Conservation (phyloP, 2,888 invertebrate species). For the Hypsopygia costalis region DNA sequence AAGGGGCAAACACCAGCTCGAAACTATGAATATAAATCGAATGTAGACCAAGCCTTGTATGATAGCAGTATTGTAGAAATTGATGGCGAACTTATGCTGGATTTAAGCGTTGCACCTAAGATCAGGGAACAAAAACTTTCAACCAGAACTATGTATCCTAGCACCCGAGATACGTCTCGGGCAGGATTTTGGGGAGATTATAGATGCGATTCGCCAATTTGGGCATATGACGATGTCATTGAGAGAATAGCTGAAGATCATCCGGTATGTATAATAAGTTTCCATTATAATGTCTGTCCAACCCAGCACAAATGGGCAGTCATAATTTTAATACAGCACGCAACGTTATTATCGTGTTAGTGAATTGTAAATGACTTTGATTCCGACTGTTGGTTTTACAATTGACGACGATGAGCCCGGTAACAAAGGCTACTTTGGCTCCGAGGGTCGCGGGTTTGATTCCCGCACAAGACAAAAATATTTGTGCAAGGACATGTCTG, state of each 20-base stretch:
- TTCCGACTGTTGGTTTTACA: too few relatives aligned
- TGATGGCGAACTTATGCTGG: slow-evolving; percentile 37
- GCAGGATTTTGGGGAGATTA: slow-evolving; percentile 93
- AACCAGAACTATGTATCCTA: not conserved
- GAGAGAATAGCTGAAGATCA: slow-evolving; percentile 80
- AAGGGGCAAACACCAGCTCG: slow-evolving; percentile 71
- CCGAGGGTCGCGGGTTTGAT: too few relatives aligned
- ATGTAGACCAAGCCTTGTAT: slow-evolving; percentile 36
- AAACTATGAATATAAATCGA: slow-evolving; percentile 23
- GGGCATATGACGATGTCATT: slow-evolving; percentile 84
- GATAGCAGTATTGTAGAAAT: slow-evolving; percentile 37
- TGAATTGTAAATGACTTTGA: too few relatives aligned
- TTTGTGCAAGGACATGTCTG: too few relatives aligned
- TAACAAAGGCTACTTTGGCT: too few relatives aligned
- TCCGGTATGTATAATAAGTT: slow-evolving; percentile 44
- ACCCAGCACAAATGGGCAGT: too few relatives aligned
- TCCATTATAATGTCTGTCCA: too few relatives aligned
- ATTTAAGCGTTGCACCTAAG: slow-evolving; percentile 38
- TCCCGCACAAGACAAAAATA: too few relatives aligned
- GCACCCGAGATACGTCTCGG: slow-evolving; percentile 31
- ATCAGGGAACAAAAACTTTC: slow-evolving; percentile 28
- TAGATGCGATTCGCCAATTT: slow-evolving; percentile 88
- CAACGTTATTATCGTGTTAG: too few relatives aligned
- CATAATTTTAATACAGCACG: too few relatives aligned
- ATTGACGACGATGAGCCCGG: too few relatives aligned